phyloP scores from a whole-genome alignment of 2,113 vertebrate species.

The Spizaetus ornatus region DNA sequence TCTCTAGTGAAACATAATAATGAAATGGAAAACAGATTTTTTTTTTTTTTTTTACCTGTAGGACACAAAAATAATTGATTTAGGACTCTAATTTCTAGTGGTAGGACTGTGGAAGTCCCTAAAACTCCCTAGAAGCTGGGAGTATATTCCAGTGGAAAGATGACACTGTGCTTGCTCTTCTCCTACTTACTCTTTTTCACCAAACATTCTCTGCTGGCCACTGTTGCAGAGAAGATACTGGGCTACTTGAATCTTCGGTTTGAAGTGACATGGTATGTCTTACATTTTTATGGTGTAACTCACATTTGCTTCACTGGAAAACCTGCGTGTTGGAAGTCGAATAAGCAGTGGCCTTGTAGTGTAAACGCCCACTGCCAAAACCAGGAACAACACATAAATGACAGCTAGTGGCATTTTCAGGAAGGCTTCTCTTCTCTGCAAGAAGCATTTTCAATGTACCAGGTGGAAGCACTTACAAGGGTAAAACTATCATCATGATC shows the following conservation, averaged over 20 bases:
- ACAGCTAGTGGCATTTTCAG: not conserved
- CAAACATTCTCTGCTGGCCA: not conserved
- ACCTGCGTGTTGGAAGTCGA: accelerated
- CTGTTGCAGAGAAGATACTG: not conserved
- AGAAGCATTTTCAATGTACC: not conserved
- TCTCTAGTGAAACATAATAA: not conserved
- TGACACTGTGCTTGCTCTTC: not conserved
- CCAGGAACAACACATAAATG: accelerated
- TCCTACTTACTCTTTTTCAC: not conserved
- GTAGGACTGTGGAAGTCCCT: not conserved
- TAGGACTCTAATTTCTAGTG: not conserved
- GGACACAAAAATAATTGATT: not conserved
- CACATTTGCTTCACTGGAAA: not conserved
- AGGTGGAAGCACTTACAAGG: not conserved
- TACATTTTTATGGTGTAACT: not conserved
- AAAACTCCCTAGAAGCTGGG: not conserved
- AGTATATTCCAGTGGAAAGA: not conserved
- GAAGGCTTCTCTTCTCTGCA: not conserved
- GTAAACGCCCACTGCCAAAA: not conserved
- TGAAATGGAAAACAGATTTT: not conserved
- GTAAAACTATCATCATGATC: not conserved
- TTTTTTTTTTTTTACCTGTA: not conserved
- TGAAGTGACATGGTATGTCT: not conserved
- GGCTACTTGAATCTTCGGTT: not conserved
- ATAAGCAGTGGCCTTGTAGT: not conserved